Evolutionary conservation across 2,888 invertebrate genomes (phyloP).

Genomic region (Laspeyria flexula): DNA sequence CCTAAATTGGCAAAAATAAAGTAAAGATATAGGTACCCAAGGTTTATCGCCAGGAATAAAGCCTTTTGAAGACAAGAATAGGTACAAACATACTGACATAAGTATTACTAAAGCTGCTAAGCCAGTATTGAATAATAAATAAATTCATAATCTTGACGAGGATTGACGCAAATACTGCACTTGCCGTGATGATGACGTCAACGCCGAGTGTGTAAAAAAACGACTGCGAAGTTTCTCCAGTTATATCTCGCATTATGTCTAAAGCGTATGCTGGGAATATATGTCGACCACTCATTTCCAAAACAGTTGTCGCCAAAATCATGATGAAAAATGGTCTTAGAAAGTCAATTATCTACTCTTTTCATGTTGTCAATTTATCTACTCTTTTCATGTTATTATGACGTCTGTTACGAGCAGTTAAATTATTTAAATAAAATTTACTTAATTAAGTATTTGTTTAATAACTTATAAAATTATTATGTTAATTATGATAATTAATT

Average conservation of each 20-base stretch:
- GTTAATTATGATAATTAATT: too few relatives aligned
- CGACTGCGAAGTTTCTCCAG: slow-evolving; percentile 48
- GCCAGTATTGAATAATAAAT: slow-evolving; percentile 59
- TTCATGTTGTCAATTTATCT: neutral
- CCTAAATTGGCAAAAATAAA: slow-evolving; percentile 67
- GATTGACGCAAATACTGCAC: slow-evolving; percentile 56
- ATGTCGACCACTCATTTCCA: slow-evolving; percentile 65
- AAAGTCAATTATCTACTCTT: too few relatives aligned
- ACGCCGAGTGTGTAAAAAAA: slow-evolving; percentile 61
- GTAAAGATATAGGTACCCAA: slow-evolving; percentile 63
- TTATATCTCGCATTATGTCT: slow-evolving; percentile 61
- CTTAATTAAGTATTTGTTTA: too few relatives aligned
- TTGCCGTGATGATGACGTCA: slow-evolving; percentile 60
- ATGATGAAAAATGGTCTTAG: neutral
- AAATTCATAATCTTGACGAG: slow-evolving; percentile 62
- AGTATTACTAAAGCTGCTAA: slow-evolving; percentile 51
- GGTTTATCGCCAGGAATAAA: slow-evolving; percentile 48
- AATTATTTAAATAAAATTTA: too few relatives aligned
- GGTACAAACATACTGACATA: slow-evolving; percentile 51
- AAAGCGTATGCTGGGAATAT: slow-evolving; percentile 64
- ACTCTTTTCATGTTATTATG: too few relatives aligned
- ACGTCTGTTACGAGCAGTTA: too few relatives aligned
- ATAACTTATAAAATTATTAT: too few relatives aligned
- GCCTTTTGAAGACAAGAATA: slow-evolving; percentile 50
- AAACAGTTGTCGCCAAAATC: neutral